A percentile compares a stretch with the other conserved stretches of the same genome.
Conservation (phyloP, 2,797 vertebrate genomes). For the Perodicticus potto region DNA sequence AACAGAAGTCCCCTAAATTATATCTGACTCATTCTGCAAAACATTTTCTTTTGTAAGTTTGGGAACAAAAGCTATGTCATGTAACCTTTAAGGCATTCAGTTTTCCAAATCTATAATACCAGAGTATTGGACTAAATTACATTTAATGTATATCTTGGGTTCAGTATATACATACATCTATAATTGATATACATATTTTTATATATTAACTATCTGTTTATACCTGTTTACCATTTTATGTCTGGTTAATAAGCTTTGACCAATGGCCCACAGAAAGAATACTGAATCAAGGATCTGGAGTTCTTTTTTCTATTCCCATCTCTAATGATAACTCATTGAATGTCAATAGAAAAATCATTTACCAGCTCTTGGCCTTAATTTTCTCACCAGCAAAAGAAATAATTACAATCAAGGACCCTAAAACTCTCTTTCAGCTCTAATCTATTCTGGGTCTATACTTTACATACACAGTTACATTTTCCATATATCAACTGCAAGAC, state of each 20-base stretch:
- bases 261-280: background rate
- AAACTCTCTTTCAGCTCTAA: background rate
- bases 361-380: background rate
- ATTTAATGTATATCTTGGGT: background rate
- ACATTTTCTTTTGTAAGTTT: background rate
- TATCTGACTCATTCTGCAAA: background rate
- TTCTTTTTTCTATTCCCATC: background rate
- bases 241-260: background rate
- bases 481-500: background rate
- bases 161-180: background rate
- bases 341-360: background rate
- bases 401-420: background rate
- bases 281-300: background rate
- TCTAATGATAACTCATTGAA: slow-evolving; percentile 23
- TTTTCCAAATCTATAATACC: background rate
- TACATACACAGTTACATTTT: background rate
- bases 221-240: background rate
- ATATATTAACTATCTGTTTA: background rate
- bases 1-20: background rate
- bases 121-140: background rate
- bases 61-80: background rate
- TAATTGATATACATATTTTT: background rate
- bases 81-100: background rate
- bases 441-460: background rate
- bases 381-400: slow-evolving; percentile 8